Percentiles rank a stretch among this genome's conserved stretches.
Evolutionary conservation across 2,888 invertebrate species (phyloP).

Genomic region (Fabriciana adippe): DNA sequence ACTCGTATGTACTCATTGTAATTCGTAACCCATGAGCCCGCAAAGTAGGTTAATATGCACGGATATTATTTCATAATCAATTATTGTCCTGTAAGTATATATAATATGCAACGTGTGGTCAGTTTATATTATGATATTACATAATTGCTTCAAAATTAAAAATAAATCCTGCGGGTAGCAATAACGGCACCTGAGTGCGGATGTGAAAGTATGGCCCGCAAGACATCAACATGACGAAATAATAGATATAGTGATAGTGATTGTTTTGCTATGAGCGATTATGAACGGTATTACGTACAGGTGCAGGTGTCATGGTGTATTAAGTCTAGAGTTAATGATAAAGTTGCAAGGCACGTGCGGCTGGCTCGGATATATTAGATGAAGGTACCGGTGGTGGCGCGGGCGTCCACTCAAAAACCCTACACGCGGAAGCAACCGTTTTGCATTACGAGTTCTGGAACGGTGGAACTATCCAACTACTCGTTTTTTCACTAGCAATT

Average conservation of each 20-base stretch:
- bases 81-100: slow-evolving; percentile 36
- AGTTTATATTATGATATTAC: slow-evolving; percentile 27
- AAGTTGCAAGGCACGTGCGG: slow-evolving; percentile 35
- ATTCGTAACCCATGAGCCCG: too few species aligned
- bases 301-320: slow-evolving; percentile 26
- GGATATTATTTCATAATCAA: background rate
- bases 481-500: too few species aligned
- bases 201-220: slow-evolving; percentile 46
- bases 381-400: slow-evolving; percentile 17
- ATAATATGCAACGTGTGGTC: slow-evolving; percentile 30
- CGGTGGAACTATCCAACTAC: too few species aligned
- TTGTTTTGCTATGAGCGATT: slow-evolving; percentile 34
- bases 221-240: slow-evolving; percentile 41
- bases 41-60: background rate
- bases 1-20: too few species aligned
- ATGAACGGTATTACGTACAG: slow-evolving; percentile 31
- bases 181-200: slow-evolving; percentile 46
- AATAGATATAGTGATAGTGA: slow-evolving; percentile 37
- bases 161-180: slow-evolving; percentile 45
- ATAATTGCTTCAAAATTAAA: slow-evolving; percentile 45
- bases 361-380: slow-evolving; percentile 16
- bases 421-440: slow-evolving; percentile 2
- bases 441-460: background rate
- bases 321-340: slow-evolving; percentile 34
- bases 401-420: slow-evolving; percentile 39